phyloP scores from a whole-genome alignment of 2,113 vertebrate species.

The Empidonax traillii region DNA sequence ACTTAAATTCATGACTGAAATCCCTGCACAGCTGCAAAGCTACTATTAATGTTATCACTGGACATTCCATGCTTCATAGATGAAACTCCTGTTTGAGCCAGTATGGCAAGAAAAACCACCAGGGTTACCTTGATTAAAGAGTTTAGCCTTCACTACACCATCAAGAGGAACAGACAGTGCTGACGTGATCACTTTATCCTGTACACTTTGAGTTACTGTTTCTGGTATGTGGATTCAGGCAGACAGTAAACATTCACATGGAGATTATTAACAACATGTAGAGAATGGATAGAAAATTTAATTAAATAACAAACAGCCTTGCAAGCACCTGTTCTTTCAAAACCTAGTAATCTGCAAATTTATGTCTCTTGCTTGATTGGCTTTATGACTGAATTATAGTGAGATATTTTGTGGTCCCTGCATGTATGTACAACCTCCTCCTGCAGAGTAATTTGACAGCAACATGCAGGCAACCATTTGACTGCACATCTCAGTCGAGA shows the following conservation, averaged over 20 bases:
- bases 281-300: neutral
- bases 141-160: neutral
- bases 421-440: neutral
- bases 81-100: neutral
- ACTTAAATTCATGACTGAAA: neutral
- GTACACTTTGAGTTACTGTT: neutral
- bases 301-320: neutral
- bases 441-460: neutral
- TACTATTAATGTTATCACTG: neutral
- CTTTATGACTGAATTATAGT: neutral
- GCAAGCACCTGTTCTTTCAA: neutral
- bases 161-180: neutral
- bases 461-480: neutral
- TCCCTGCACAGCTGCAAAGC: neutral
- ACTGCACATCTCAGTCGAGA: neutral
- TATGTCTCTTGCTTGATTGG: neutral
- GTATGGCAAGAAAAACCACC: neutral
- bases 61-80: neutral
- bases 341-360: neutral
- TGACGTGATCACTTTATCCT: neutral
- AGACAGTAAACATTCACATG: neutral
- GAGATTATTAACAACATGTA: neutral
- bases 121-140: neutral
- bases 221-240: neutral
- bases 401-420: neutral